These are phyloP conservation scores for Cheilosia scutellata DNA, from an alignment of 2,888 invertebrate genomes.

Conservation along the genomic window DNA sequence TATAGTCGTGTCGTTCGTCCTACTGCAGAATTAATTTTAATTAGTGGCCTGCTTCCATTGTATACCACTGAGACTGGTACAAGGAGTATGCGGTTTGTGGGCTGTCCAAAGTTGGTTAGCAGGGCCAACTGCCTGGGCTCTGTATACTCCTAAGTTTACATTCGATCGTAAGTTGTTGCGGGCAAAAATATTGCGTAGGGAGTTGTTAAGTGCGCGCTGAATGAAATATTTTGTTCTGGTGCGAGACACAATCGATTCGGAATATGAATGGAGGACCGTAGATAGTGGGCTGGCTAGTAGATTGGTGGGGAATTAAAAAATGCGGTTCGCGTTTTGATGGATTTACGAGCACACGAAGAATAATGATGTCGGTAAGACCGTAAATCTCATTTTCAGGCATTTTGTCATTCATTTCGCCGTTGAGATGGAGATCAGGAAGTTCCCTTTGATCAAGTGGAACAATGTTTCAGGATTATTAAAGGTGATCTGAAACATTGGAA, in stretches of 20 bases:
- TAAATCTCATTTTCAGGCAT: slow-evolving; percentile 47
- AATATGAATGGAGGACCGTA: slow-evolving; percentile 48
- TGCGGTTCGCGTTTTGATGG: slow-evolving; percentile 70
- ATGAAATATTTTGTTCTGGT: slow-evolving; percentile 52
- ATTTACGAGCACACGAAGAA: slow-evolving; percentile 67
- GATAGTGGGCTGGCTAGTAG: slow-evolving; percentile 12
- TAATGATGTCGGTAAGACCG: slow-evolving; percentile 59
- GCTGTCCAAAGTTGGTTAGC: slow-evolving; percentile 64
- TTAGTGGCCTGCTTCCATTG: slow-evolving; percentile 69
- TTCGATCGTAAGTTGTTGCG: slow-evolving; percentile 44
- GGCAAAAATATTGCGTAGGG: slow-evolving; percentile 61
- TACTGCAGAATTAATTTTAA: slow-evolving; percentile 70
- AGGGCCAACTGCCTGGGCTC: slow-evolving; percentile 1
- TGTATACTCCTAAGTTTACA: slow-evolving; percentile 1
- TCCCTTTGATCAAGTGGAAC: slow-evolving; percentile 9
- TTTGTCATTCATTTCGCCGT: slow-evolving; percentile 60
- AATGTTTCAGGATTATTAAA: slow-evolving; percentile 3
- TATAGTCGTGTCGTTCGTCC: not conserved
- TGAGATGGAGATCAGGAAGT: slow-evolving; percentile 34
- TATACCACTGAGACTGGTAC: slow-evolving; percentile 46
- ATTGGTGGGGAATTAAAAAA: slow-evolving; percentile 62
- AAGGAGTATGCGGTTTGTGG: slow-evolving; percentile 73
- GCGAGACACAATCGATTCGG: slow-evolving; percentile 2
- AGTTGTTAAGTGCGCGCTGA: slow-evolving; percentile 59
- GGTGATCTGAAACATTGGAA: too few species aligned